phyloP scores from a whole-genome alignment of 2,113 vertebrate genomes.

The Nipponia nippon region DNA sequence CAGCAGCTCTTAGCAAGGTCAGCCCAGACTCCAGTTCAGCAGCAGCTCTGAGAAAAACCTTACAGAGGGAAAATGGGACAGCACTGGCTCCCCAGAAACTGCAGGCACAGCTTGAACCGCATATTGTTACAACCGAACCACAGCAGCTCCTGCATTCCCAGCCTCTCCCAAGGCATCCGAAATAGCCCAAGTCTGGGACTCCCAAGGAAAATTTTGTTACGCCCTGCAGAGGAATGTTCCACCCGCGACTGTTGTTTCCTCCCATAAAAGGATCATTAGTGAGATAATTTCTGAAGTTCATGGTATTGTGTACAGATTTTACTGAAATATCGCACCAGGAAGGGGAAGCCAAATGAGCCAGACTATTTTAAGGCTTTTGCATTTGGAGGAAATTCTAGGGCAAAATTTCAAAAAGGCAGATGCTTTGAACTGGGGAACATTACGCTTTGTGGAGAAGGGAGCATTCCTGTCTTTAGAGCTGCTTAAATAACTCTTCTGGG shows the following conservation, averaged over 20 bases:
- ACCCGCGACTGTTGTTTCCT: slow-evolving; percentile 38
- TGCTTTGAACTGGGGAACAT: slow-evolving; percentile 40
- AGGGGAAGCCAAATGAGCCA: slow-evolving; percentile 35
- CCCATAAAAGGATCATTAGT: slow-evolving; percentile 28
- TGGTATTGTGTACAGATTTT: slow-evolving; percentile 6
- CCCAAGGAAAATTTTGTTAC: slow-evolving; percentile 47
- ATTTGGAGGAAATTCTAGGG: slow-evolving; percentile 57
- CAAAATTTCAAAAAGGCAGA: slow-evolving; percentile 44
- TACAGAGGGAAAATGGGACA: background rate
- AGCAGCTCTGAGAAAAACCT: background rate
- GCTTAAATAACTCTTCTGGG: slow-evolving; percentile 15
- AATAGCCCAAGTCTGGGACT: slow-evolving; percentile 46
- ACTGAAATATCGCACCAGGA: slow-evolving; percentile 39
- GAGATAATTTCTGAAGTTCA: slow-evolving; percentile 38
- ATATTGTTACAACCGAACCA: background rate
- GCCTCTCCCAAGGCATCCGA: slow-evolving; percentile 22
- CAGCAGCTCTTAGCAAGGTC: slow-evolving; percentile 27
- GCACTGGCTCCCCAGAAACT: background rate
- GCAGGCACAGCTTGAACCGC: background rate
- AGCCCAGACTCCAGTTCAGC: background rate
- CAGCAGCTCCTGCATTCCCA: background rate
- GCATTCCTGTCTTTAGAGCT: background rate
- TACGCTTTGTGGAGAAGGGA: background rate
- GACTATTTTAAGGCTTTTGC: slow-evolving; percentile 46
- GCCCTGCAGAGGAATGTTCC: slow-evolving; percentile 60